phyloP scores from a whole-genome alignment of 64 coral and sea anemone genomes.

The Actinia tenebrosa region DNA sequence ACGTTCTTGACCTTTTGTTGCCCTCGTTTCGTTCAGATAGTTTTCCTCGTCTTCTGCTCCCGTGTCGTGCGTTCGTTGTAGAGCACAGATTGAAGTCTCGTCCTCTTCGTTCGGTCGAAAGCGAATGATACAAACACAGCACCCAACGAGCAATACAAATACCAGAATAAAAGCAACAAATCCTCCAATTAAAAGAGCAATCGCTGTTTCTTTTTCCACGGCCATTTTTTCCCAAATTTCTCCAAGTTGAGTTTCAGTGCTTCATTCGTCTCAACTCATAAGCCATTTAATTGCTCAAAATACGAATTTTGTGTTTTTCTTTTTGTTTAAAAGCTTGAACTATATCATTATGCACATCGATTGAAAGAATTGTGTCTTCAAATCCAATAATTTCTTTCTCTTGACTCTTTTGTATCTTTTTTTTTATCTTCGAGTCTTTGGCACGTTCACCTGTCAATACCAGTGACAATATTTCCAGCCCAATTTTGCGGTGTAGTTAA shows the following conservation, averaged over 20 bases:
- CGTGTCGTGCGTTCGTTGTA: neutral
- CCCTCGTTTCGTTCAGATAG: neutral
- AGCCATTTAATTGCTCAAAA: neutral
- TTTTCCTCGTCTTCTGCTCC: neutral
- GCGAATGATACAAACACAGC: constrained; percentile 10
- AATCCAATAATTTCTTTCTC: neutral
- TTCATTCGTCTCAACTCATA: neutral
- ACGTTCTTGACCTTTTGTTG: neutral
- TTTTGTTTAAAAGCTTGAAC: neutral
- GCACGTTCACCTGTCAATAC: neutral
- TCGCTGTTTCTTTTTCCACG: neutral
- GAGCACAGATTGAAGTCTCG: neutral
- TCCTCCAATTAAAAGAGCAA: constrained; percentile 4
- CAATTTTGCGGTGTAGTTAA: neutral
- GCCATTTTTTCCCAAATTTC: neutral
- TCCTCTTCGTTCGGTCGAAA: constrained; percentile 3
- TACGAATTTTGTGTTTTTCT: neutral
- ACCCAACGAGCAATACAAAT: neutral
- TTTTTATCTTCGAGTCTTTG: neutral
- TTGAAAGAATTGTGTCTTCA: neutral
- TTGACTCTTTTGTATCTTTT: neutral
- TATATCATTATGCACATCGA: neutral
- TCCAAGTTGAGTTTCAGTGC: neutral
- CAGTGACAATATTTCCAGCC: neutral
- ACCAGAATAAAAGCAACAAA: neutral